Evolutionary conservation across 2,888 invertebrate species (phyloP), one percentile per base, ranked within the genome.

Genomic region (Brachylomia viminalis): DNA sequence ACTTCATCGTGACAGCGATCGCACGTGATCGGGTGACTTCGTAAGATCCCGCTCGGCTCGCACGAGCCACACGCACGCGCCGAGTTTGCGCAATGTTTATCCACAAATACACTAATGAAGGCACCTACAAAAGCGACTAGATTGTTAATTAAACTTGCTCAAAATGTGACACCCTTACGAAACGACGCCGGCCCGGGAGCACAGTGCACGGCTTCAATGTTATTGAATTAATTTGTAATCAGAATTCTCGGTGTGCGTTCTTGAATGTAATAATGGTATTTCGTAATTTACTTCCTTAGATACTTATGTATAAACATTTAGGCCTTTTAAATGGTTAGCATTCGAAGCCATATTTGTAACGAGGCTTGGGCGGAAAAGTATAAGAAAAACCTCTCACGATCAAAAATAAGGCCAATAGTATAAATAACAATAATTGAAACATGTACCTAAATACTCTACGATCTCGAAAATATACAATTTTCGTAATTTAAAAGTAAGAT

Each of bases 121-220:
- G 96, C 94, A 95, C 95, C 95, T 95, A 95, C 95, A 95, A 95
- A 95, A 96, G 96, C 95, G 94, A 95, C 95, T 96, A 95, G 95
- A 96, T 96, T 96, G 96, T 96, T 96, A 96, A 96, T 96, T 96
- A 96, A 96, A 96, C 96, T 95, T 95, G 95, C 95, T 96, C 94
- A 95, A 96, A 96, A 96, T 96, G 96, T 96, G 96, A 95, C 95
- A 96, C 95, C 96, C 95, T 95, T 95, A 95, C 95, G 93, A 94
- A 96, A 95, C 95, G 95, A 95, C 92, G 94, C 92, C 92, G 90
- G 92, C 92, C 92, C 90, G 93, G 93, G 94, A 95, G 95, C 93
- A 95, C 95, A 94, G 94, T 95, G 95, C 95, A 96, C 94, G 94
- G 93, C 92, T 94, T 93, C 93, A 95, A 95, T 95, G 93, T 95